These are phyloP conservation scores for Tringa solitaria DNA, from an alignment of 2,113 vertebrate genomes.

Conservation along the genomic window DNA sequence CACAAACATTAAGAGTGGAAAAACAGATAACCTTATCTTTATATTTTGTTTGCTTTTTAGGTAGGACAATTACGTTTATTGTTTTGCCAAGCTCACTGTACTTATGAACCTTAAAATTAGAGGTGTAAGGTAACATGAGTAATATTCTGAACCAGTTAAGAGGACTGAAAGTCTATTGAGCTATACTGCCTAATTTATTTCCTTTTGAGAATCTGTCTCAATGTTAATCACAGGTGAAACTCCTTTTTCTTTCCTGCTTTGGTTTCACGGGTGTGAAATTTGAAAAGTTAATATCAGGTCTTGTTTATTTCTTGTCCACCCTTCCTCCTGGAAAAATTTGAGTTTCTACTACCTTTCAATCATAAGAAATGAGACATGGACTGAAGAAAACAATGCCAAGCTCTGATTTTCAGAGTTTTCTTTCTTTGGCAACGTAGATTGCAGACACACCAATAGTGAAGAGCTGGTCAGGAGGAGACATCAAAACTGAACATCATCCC, in stretches of 20 bases:
- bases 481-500: background rate
- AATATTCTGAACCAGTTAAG: background rate
- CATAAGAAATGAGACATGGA: background rate
- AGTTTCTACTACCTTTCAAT: background rate
- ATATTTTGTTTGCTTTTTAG: conserved; percentile 38
- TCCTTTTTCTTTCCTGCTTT: background rate
- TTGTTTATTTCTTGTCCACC: conserved; percentile 25
- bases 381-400: background rate
- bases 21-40: conserved; percentile 29
- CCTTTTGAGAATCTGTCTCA: conserved; percentile 10
- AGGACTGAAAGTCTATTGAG: background rate
- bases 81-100: background rate
- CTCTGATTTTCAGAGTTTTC: background rate
- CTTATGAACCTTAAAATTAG: background rate
- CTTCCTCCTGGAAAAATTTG: background rate
- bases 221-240: conserved; percentile 32
- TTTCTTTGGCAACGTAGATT: background rate
- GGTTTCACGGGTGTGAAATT: conserved; percentile 52
- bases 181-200: conserved; percentile 14
- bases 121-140: background rate
- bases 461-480: background rate
- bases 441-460: background rate
- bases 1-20: background rate
- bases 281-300: background rate
- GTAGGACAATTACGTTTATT: background rate